These are phyloP conservation scores for Heliconius ismenius DNA, from an alignment of 2,888 invertebrate species.

Conservation along the genomic window DNA sequence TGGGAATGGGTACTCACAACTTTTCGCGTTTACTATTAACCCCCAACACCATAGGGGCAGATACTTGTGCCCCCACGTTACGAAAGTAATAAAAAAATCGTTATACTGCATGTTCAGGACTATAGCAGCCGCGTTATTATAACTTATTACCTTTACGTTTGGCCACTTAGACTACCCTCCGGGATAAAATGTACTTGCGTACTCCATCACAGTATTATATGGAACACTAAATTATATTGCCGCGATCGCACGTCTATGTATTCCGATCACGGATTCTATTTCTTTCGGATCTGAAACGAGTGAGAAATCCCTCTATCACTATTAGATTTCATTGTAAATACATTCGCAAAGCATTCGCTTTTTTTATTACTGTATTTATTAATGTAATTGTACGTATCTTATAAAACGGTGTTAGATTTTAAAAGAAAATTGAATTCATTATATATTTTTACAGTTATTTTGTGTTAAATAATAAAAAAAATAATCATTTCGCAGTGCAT, in stretches of 20 bases:
- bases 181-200: conserved; percentile 53
- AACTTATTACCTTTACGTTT: conserved; percentile 62
- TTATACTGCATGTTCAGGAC: background rate
- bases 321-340: conserved; percentile 31
- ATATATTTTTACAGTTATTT: background rate
- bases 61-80: too few species aligned
- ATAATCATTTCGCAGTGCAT: conserved; percentile 25
- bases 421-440: background rate
- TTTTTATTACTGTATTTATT: background rate
- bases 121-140: conserved; percentile 16
- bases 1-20: too few species aligned
- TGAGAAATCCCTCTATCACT: conserved; percentile 59
- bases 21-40: too few species aligned
- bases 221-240: conserved; percentile 47
- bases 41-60: too few species aligned
- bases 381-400: background rate
- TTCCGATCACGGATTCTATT: conserved; percentile 48
- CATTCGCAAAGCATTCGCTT: conserved; percentile 46
- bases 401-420: background rate
- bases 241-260: conserved; percentile 49
- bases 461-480: background rate
- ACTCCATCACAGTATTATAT: conserved; percentile 60
- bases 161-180: conserved; percentile 56
- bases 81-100: too few species aligned
- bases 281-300: conserved; percentile 69